Evolutionary conservation across 2,113 vertebrate genomes (phyloP).

Genomic region (Austrofundulus limnaeus): DNA sequence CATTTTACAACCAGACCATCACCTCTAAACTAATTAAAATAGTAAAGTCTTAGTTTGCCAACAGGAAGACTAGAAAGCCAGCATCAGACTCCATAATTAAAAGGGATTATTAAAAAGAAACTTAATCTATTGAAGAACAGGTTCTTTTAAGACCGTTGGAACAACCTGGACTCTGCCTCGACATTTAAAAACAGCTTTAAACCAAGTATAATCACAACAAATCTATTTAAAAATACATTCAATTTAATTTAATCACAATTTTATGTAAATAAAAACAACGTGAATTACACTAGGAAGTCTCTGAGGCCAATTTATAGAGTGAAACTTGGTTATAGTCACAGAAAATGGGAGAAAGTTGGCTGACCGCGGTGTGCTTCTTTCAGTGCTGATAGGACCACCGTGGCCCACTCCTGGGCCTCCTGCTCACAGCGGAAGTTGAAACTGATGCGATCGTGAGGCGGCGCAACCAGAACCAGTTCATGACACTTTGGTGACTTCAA

Average conservation of each 20-base stretch:
- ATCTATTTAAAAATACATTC: background rate
- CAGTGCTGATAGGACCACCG: constrained; percentile 82
- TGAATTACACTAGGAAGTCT: background rate
- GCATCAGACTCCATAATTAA: background rate
- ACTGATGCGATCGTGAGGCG: constrained; percentile 71
- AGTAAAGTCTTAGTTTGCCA: background rate
- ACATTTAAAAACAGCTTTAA: background rate
- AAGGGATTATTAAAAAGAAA: background rate
- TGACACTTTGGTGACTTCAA: constrained; percentile 79
- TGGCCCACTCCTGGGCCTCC: constrained; percentile 87
- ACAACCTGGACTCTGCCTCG: background rate
- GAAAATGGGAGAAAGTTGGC: background rate
- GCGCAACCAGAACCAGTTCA: constrained; percentile 69
- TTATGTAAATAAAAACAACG: no score
- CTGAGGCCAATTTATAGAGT: background rate
- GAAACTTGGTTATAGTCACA: no score
- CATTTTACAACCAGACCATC: no score
- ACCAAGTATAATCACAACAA: background rate
- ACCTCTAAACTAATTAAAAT: no score
- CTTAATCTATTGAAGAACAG: background rate
- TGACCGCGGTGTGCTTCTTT: constrained; percentile 83
- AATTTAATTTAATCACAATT: no score
- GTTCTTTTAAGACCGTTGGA: background rate
- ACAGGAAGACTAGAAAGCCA: background rate
- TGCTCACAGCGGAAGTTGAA: constrained; percentile 83